Evolutionary conservation across 37 sponge, comb jelly and placozoan species (phyloP), one percentile per base, ranked within the genome.

Genomic region (Petrosia ficiformis): DNA sequence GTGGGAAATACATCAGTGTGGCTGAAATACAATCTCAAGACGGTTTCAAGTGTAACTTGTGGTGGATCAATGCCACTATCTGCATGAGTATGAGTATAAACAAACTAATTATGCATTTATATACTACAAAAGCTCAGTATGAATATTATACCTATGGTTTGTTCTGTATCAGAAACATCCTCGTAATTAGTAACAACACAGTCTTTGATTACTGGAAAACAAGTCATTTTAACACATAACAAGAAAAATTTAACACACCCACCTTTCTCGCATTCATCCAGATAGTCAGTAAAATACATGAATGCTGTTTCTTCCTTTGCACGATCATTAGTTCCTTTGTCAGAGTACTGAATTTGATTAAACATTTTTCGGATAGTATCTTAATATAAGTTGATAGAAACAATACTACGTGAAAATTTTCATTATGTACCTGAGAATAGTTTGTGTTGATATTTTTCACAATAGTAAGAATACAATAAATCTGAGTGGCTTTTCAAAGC

Each of bases 201-300:
- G 39, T 42, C 5, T 68, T 16, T 16, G 57, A 54, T 22, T 16
- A 22, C 21, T 54, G 21, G 21, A 21, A 21, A 22, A 21, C 57
- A 54, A 16, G n/a, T n/a, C n/a, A n/a, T n/a, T n/a, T n/a, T n/a
- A n/a, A n/a, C n/a, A n/a, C n/a, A n/a, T n/a, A n/a, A n/a, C n/a
- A n/a, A n/a, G n/a, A n/a, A n/a, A n/a, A n/a, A n/a, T n/a, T n/a
- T n/a, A n/a, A n/a, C n/a, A n/a, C n/a, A n/a, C n/a, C n/a, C n/a
- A n/a, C n/a, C n/a, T n/a, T n/a, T n/a, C n/a, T 72, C 73, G 14
- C 73, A 72, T 42, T 72, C 73, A 72, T 72, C 73, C 4, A 72
- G 44, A 29, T 26, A 72, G 42, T 72, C 73, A 30, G 24, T 29
- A 42, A 72, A 72, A 42, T 42, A 42, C 16, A 72, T 72, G 48